phyloP scores from a whole-genome alignment of 1,140 invertebrate species.

The Sogatella furcifera region DNA sequence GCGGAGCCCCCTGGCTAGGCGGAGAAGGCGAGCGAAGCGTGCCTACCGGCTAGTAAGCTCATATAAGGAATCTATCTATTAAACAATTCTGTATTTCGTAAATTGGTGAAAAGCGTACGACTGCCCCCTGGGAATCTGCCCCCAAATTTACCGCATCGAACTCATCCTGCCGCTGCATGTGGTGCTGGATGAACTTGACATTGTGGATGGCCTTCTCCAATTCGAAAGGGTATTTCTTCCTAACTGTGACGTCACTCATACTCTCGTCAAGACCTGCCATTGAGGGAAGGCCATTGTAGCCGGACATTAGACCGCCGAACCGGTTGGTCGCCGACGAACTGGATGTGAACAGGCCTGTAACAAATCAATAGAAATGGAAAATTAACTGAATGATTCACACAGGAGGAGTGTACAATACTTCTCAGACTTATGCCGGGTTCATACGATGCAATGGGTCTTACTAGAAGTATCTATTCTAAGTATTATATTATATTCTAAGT shows the following conservation, averaged over 20 bases:
- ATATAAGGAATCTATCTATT: not conserved
- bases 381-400: too few relatives aligned
- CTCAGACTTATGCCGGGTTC: too few relatives aligned
- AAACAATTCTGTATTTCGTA: conserved; percentile 2
- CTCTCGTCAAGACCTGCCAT: conserved; percentile 72
- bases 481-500: too few relatives aligned
- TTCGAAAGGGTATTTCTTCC: conserved; percentile 83
- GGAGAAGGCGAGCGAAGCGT: too few relatives aligned
- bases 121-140: not conserved
- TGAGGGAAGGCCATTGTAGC: conserved; percentile 53
- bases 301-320: conserved; percentile 56
- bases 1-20: too few relatives aligned
- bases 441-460: too few relatives aligned
- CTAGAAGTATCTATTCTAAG: too few relatives aligned
- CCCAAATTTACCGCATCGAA: conserved; percentile 71
- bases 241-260: conserved; percentile 60
- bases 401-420: too few relatives aligned
- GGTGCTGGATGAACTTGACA: conserved; percentile 90
- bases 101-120: not conserved
- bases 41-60: too few relatives aligned
- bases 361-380: too few relatives aligned
- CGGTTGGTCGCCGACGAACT: conserved; percentile 23
- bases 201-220: conserved; percentile 88
- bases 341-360: not conserved
- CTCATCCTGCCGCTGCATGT: conserved; percentile 84